phyloP scores from a whole-genome alignment of 2,113 vertebrate species.

The Channa maculata region DNA sequence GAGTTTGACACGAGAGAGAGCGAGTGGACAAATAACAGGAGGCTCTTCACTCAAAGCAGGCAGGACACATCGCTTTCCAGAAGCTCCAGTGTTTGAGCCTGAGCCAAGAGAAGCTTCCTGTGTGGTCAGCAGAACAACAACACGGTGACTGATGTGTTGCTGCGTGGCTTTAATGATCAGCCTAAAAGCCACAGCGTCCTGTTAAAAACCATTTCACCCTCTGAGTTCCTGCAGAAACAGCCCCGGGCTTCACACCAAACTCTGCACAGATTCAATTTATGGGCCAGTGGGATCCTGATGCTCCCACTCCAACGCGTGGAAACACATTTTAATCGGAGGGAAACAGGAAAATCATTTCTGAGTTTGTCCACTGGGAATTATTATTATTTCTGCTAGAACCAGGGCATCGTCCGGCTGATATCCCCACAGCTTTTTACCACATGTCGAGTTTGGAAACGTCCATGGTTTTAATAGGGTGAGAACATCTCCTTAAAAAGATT shows the following conservation, averaged over 20 bases:
- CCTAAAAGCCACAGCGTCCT: conserved; percentile 29
- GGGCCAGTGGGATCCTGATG: not conserved
- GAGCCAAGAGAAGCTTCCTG: conserved; percentile 1
- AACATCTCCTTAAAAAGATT: no score
- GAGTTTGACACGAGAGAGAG: no score
- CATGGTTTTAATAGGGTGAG: no score
- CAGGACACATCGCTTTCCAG: not conserved
- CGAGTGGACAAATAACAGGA: no score
- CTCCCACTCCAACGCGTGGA: not conserved
- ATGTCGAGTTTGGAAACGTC: no score
- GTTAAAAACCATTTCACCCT: conserved; percentile 9
- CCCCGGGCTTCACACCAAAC: not conserved
- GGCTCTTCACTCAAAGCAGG: no score
- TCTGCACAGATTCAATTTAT: not conserved
- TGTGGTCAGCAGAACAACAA: conserved; percentile 23
- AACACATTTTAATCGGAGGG: conserved; percentile 11
- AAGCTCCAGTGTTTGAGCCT: not conserved
- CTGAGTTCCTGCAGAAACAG: conserved; percentile 15
- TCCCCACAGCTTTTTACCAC: no score
- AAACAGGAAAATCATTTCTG: conserved; percentile 7
- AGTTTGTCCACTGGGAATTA: not conserved
- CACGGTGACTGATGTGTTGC: conserved; percentile 10
- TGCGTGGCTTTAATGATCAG: conserved; percentile 23
- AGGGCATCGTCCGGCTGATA: no score
- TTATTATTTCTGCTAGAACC: no score